Evolutionary conservation across 2,797 vertebrate genomes (phyloP).

Genomic region (Melanotaenia nigrans): DNA sequence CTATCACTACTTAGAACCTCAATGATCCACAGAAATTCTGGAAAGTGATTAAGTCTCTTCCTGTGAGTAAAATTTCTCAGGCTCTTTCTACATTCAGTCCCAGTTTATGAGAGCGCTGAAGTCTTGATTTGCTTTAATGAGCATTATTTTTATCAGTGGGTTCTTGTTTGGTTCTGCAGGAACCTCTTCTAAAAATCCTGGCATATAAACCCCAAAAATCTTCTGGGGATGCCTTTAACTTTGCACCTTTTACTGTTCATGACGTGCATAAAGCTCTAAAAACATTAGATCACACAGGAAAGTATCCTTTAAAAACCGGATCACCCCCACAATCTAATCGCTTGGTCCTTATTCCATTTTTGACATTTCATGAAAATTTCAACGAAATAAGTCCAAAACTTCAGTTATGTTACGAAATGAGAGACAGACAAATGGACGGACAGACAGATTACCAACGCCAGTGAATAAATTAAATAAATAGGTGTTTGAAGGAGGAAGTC

Average conservation of each 20-base stretch:
- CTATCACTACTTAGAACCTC: too few relatives aligned
- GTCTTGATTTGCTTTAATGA: background rate
- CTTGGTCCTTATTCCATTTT: too few relatives aligned
- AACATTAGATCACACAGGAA: background rate
- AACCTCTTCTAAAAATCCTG: background rate
- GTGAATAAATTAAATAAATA: too few relatives aligned
- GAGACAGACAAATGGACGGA: too few relatives aligned
- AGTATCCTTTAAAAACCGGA: too few relatives aligned
- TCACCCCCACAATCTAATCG: too few relatives aligned
- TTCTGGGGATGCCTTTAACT: background rate
- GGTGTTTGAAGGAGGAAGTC: too few relatives aligned
- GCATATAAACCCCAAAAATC: background rate
- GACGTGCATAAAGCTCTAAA: background rate
- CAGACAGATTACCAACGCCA: too few relatives aligned
- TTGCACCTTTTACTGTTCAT: background rate
- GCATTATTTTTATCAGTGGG: background rate
- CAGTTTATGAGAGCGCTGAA: background rate
- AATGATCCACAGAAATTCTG: constrained; percentile 5
- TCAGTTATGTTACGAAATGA: too few relatives aligned
- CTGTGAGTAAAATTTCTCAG: background rate
- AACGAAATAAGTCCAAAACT: too few relatives aligned
- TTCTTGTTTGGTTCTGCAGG: background rate
- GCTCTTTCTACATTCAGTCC: background rate
- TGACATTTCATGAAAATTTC: too few relatives aligned
- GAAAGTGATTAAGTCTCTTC: constrained; percentile 5